These are phyloP conservation scores for Acleris cristana DNA, from an alignment of 2,888 invertebrate genomes.

Conservation along the genomic window DNA sequence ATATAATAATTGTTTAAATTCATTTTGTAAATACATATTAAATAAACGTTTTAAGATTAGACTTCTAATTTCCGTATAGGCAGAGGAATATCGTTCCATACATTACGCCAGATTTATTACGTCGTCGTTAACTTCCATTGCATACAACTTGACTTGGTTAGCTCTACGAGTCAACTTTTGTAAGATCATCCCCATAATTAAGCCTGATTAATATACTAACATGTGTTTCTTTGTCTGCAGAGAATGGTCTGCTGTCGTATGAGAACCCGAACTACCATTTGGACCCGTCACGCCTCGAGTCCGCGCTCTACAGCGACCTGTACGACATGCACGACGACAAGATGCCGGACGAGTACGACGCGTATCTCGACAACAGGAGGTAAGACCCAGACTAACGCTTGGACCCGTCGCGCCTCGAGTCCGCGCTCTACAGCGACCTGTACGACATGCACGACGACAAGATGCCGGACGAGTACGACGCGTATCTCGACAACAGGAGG, in stretches of 20 bases:
- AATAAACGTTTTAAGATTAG: too few relatives aligned
- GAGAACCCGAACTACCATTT: constrained; percentile 96
- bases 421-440: constrained; percentile 89
- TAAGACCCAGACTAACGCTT: constrained; percentile 91
- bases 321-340: constrained; percentile 86
- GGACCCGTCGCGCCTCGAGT: constrained; percentile 90
- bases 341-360: constrained; percentile 82
- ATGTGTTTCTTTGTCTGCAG: constrained; percentile 80
- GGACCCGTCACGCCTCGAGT: constrained; percentile 90
- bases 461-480: constrained; percentile 82
- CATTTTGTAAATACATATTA: too few relatives aligned
- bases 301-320: constrained; percentile 89
- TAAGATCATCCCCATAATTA: too few relatives aligned
- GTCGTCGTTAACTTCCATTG: too few relatives aligned
- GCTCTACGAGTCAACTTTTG: too few relatives aligned
- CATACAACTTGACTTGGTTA: too few relatives aligned
- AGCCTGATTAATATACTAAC: not conserved
- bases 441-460: constrained; percentile 86
- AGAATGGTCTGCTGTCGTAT: constrained; percentile 95
- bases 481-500: constrained; percentile 80
- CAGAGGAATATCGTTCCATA: too few relatives aligned
- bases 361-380: constrained; percentile 80
- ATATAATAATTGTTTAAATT: too few relatives aligned
- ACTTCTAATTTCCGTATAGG: too few relatives aligned
- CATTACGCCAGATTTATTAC: too few relatives aligned